Conservation (phyloP, 2,888 invertebrate genomes). For the Dynastes tityus region DNA sequence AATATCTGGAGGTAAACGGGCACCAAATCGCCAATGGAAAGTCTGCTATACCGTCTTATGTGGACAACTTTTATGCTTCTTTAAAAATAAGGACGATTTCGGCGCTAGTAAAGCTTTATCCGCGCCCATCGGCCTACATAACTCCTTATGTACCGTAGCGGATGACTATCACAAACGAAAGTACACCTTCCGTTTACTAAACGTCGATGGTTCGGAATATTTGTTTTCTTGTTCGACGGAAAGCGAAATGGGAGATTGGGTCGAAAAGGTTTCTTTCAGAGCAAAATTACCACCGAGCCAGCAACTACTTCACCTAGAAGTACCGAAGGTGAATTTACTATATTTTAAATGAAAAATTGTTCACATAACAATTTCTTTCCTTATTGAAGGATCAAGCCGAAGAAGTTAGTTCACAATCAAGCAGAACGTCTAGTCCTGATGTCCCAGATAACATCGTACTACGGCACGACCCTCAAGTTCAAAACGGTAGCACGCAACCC, state of each 20-base stretch:
- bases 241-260: constrained; percentile 90
- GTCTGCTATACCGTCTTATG: constrained; percentile 95
- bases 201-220: constrained; percentile 95
- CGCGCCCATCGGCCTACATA: constrained; percentile 86
- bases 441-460: constrained; percentile 66
- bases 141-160: constrained; percentile 88
- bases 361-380: constrained; percentile 41
- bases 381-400: constrained; percentile 65
- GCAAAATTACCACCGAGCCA: constrained; percentile 92
- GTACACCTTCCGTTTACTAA: constrained; percentile 89
- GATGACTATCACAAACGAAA: constrained; percentile 97
- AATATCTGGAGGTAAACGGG: constrained; percentile 93
- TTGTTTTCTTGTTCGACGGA: constrained; percentile 86
- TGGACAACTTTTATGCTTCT: constrained; percentile 97
- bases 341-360: background rate
- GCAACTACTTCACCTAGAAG: constrained; percentile 88
- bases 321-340: constrained; percentile 64
- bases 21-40: constrained; percentile 97
- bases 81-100: constrained; percentile 95
- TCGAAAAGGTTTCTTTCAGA: constrained; percentile 93
- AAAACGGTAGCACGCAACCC: constrained; percentile 61
- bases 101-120: constrained; percentile 89
- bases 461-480: constrained; percentile 66
- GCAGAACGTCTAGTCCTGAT: constrained; percentile 74
- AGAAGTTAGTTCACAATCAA: constrained; percentile 73